Base-by-base conservation (phyloP, 2,113 vertebrate species). In the Megaceryle torquata region DNA sequence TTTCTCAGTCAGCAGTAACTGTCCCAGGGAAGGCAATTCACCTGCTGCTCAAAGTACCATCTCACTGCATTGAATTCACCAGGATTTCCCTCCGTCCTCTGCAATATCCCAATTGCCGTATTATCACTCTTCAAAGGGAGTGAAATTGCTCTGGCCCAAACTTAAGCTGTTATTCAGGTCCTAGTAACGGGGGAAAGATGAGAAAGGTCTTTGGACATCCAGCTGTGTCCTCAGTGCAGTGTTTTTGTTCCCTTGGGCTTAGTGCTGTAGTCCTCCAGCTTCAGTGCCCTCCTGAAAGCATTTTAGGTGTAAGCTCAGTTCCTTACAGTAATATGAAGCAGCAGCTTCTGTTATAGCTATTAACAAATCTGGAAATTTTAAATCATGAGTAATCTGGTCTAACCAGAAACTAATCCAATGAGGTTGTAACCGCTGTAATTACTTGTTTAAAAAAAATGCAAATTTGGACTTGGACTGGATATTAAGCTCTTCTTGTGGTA, bases 331-430 rank as follows among this genome's bases (percentile, higher is more conserved):
- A 89, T 48, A 25, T 28, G 50, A 76, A 82, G 67, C 77, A 89
- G 57, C 39, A 59, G 25, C 63, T 89, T 93, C 92, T 92, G 91
- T 70, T 96, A 77, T 33, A 95, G 51, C 81, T 84, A 83, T 92
- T 94, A 92, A 70, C 46, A 77, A 76, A 71, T 67, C 75, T 96
- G 89, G 76, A 89, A 80, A 91, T 88, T 89, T 93, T 51, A 91
- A 92, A 93, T 95, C 70, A 75, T 89, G 82, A 96, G 54, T 96
- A 94, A 96, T 93, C 70, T 77, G 26, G 71, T 85, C 70, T 91
- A 85, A 94, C 86, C 86, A 96, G 89, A 85, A 91, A 65, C 50
- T 80, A 85, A 92, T 51, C 31, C 53, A 82, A 5, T 89, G 86
- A 79, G 95, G 83, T 89, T 86, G 41, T 92, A 91, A 77, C 63